Evolutionary conservation across 1,140 invertebrate species (phyloP).

Genomic region (Drosophila burlai): DNA sequence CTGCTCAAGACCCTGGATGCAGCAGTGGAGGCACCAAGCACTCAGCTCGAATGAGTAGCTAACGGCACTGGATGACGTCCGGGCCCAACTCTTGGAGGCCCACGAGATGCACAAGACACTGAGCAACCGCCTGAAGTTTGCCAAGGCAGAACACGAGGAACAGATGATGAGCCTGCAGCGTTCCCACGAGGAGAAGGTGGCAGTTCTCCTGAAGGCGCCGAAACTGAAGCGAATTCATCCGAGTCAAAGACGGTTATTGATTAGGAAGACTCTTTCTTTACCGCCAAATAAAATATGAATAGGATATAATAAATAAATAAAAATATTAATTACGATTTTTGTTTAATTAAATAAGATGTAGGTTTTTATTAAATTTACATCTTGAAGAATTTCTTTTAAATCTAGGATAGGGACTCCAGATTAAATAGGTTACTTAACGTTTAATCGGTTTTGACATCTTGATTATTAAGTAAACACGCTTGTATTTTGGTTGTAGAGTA

Average conservation of each 20-base stretch:
- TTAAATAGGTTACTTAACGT: too few relatives aligned
- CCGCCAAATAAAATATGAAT: too few relatives aligned
- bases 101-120: slow-evolving; percentile 38
- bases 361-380: too few relatives aligned
- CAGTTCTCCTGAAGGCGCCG: slow-evolving; percentile 75
- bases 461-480: too few relatives aligned
- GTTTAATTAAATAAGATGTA: too few relatives aligned
- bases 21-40: slow-evolving; percentile 72
- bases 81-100: slow-evolving; percentile 33
- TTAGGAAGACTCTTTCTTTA: too few relatives aligned
- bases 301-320: too few relatives aligned
- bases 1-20: slow-evolving; percentile 60
- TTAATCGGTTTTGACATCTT: too few relatives aligned
- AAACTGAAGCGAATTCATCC: slow-evolving; percentile 60
- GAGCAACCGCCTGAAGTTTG: slow-evolving; percentile 43
- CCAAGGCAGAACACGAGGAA: slow-evolving; percentile 63
- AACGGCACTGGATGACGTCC: slow-evolving; percentile 54
- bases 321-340: too few relatives aligned
- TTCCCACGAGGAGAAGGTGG: slow-evolving; percentile 86
- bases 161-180: slow-evolving; percentile 77
- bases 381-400: too few relatives aligned
- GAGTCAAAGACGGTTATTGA: not conserved
- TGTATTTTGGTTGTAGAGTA: not conserved
- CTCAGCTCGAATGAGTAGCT: slow-evolving; percentile 53
- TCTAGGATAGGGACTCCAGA: too few relatives aligned